phyloP scores from a whole-genome alignment of 2,888 invertebrate genomes.

The Scaptomyza caliginosa region DNA sequence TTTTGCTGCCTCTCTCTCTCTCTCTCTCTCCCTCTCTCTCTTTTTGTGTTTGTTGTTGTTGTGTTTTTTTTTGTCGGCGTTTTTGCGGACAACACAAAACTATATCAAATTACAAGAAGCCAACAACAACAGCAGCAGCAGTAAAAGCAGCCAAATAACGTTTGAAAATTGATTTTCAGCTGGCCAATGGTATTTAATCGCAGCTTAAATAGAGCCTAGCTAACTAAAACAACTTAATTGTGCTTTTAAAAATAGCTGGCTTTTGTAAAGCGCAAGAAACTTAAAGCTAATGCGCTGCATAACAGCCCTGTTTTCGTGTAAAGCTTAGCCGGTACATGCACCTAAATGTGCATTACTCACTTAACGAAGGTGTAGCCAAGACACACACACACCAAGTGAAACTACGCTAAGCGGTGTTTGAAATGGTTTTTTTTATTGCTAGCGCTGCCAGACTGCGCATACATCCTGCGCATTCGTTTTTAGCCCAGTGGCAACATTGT shows the following conservation, averaged over 20 bases:
- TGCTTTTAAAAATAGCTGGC: not conserved
- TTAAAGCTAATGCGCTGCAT: slow-evolving; percentile 3
- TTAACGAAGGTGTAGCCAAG: slow-evolving; percentile 5
- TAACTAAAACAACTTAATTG: not conserved
- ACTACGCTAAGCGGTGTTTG: slow-evolving; percentile 4
- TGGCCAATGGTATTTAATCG: slow-evolving; percentile 7
- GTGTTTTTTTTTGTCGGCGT: slow-evolving; percentile 57
- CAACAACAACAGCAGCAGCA: slow-evolving; percentile 1
- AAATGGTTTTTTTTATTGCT: not conserved
- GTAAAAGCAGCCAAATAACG: not conserved
- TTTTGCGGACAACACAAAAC: slow-evolving; percentile 66
- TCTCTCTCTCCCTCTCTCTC: too few species aligned
- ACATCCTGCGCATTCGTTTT: slow-evolving; percentile 48
- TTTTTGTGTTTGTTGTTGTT: slow-evolving; percentile 21
- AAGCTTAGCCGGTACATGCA: not conserved
- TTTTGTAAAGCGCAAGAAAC: not conserved
- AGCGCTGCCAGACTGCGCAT: slow-evolving; percentile 23
- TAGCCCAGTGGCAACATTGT: slow-evolving; percentile 30
- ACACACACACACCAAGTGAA: not conserved
- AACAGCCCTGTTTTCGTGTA: slow-evolving; percentile 21
- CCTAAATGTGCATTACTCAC: not conserved
- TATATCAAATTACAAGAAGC: slow-evolving; percentile 68
- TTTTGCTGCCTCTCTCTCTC: slow-evolving; percentile 24
- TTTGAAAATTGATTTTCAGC: not conserved
- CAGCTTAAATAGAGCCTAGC: not conserved